These are phyloP conservation scores for Chymomyza procnemis DNA, from an alignment of 2,888 invertebrate species.

Conservation along the genomic window DNA sequence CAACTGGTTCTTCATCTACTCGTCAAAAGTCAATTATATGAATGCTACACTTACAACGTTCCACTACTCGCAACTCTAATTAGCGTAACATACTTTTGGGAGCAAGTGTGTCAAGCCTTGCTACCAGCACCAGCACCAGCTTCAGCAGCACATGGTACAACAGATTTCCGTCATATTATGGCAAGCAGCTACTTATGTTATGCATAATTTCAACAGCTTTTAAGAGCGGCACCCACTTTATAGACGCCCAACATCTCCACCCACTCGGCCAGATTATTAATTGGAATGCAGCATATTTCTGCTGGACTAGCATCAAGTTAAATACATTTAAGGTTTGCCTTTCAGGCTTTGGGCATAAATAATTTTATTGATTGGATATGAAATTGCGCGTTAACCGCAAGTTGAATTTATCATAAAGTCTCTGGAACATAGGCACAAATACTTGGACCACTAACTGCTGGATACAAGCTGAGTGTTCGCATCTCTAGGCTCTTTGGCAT, in stretches of 20 bases:
- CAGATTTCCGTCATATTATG: constrained; percentile 2
- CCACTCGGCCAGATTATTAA: background rate
- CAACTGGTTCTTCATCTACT: constrained; percentile 23
- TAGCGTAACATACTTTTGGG: constrained; percentile 38
- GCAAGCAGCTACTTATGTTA: background rate
- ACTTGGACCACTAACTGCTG: background rate
- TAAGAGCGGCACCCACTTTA: background rate
- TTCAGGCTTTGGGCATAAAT: constrained; percentile 36
- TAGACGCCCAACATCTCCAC: background rate
- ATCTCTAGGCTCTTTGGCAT: background rate
- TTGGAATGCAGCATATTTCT: constrained; percentile 1
- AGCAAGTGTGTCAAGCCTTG: constrained; percentile 22
- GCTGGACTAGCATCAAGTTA: background rate
- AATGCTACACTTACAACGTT: constrained; percentile 58
- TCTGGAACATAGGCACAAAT: constrained; percentile 10
- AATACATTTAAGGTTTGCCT: background rate
- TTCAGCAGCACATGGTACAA: constrained; percentile 13
- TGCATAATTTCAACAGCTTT: constrained; percentile 1
- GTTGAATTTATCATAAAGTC: constrained; percentile 69
- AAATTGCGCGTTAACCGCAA: constrained; percentile 69
- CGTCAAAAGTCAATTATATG: constrained; percentile 70
- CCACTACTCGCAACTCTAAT: constrained; percentile 35
- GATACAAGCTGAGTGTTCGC: background rate
- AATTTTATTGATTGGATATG: constrained; percentile 71
- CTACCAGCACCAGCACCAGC: background rate